Conservation (phyloP, 2,797 vertebrate genomes). For the Molothrus ater region DNA sequence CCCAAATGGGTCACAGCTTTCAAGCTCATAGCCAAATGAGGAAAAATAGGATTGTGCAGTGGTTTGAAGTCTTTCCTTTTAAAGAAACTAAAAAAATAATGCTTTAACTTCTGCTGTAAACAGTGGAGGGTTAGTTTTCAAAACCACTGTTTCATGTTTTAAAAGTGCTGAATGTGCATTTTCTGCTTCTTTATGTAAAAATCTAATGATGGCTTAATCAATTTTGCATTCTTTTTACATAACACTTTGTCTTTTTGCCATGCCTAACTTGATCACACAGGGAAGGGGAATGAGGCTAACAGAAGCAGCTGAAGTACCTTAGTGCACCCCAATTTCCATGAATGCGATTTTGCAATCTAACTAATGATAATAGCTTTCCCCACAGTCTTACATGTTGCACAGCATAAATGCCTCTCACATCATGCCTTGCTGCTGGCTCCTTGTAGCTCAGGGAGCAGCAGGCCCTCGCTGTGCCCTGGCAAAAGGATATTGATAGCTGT, state of each 20-base stretch:
- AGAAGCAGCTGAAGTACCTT: neutral
- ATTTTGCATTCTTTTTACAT: neutral
- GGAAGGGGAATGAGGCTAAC: neutral
- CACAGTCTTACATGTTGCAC: neutral
- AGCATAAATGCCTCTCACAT: neutral
- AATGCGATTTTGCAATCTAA: neutral
- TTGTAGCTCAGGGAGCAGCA: neutral
- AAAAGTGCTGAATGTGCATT: neutral
- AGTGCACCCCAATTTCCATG: neutral
- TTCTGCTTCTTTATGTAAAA: neutral
- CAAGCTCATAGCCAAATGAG: neutral
- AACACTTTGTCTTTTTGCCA: neutral
- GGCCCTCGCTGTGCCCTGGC: accelerated
- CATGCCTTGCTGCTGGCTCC: neutral
- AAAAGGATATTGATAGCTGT: neutral
- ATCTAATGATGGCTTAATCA: neutral
- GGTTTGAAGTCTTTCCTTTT: neutral
- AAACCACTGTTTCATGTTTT: neutral
- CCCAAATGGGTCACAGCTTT: neutral
- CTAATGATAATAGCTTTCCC: neutral
- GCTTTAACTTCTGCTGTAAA: neutral
- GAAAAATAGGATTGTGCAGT: neutral
- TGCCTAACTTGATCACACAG: neutral
- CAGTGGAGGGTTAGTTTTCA: neutral
- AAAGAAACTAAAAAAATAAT: neutral